These are phyloP conservation scores for Muscicapa striata DNA, from an alignment of 2,797 vertebrate species.

Conservation along the genomic window DNA sequence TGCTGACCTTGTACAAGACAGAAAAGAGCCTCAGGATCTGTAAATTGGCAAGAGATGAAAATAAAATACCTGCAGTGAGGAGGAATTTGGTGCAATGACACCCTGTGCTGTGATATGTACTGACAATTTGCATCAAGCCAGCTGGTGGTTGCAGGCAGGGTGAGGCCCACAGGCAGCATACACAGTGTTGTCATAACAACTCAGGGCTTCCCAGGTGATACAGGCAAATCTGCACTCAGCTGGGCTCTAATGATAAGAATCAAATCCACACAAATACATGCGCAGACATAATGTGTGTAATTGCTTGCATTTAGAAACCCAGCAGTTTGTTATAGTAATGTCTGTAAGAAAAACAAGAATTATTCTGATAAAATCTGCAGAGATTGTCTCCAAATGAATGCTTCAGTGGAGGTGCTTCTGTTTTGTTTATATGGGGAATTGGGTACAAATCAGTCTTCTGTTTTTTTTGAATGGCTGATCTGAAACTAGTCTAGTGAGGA, in stretches of 20 bases:
- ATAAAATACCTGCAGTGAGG: background rate
- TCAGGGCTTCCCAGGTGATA: background rate
- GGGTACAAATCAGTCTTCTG: background rate
- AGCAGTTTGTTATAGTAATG: background rate
- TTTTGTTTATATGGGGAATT: background rate
- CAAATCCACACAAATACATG: background rate
- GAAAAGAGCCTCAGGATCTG: background rate
- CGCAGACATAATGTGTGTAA: background rate
- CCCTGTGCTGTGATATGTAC: background rate
- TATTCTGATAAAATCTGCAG: background rate
- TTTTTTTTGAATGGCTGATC: background rate
- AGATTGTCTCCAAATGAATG: background rate
- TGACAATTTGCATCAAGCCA: background rate
- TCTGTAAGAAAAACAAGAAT: background rate
- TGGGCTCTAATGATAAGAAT: background rate
- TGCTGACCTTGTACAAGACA: background rate
- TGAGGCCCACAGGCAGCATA: background rate
- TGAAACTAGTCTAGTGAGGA: background rate
- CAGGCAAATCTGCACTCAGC: background rate
- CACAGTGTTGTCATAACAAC: background rate
- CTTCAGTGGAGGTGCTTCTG: background rate
- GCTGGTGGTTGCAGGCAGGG: background rate
- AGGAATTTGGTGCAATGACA: background rate
- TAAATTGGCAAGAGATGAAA: background rate
- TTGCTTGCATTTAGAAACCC: background rate